Conservation (phyloP, 2,888 invertebrate genomes). For the Orthosia cruda region DNA sequence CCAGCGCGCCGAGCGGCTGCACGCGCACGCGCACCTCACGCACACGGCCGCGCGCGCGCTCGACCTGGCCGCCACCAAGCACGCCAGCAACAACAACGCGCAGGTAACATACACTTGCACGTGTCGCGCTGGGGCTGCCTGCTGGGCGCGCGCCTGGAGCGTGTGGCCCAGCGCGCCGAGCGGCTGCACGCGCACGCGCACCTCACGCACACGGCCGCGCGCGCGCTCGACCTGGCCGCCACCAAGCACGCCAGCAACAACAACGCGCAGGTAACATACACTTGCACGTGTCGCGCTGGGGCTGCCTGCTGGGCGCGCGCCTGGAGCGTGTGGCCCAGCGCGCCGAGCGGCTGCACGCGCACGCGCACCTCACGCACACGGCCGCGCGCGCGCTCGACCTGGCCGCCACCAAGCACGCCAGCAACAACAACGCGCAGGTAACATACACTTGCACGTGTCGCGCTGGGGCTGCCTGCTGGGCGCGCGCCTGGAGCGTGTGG, state of each 20-base stretch:
- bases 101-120: constrained; percentile 25
- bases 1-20: constrained; percentile 82
- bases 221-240: constrained; percentile 79
- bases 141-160: constrained; percentile 92
- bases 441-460: constrained; percentile 84
- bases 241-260: constrained; percentile 18
- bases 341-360: constrained; percentile 79
- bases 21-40: constrained; percentile 81
- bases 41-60: constrained; percentile 84
- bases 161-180: constrained; percentile 85
- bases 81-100: constrained; percentile 19
- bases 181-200: constrained; percentile 81
- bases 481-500: constrained; percentile 91
- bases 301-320: constrained; percentile 93
- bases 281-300: constrained; percentile 94
- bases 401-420: constrained; percentile 50
- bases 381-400: constrained; percentile 84
- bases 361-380: constrained; percentile 81
- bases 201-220: constrained; percentile 81
- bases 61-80: constrained; percentile 69
- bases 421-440: constrained; percentile 13
- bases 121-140: constrained; percentile 94
- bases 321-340: constrained; percentile 90
- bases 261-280: constrained; percentile 7
- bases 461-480: constrained; percentile 94